Conservation (phyloP, 2,888 invertebrate genomes). For the Epistrophe eligans region DNA sequence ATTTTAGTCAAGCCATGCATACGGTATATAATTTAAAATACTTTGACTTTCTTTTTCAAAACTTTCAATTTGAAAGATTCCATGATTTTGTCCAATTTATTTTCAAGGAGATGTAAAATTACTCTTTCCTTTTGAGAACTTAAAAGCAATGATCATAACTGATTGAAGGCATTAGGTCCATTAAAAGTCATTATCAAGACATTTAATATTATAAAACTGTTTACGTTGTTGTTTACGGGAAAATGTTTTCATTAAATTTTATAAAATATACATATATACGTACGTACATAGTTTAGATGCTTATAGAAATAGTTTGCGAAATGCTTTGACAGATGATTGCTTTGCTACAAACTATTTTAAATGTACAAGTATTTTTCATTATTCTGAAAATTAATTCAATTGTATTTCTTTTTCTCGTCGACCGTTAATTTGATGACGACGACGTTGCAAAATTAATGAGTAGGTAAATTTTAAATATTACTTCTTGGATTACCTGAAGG, state of each 20-base stretch:
- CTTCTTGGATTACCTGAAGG: neutral
- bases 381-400: slow-evolving; percentile 4
- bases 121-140: neutral
- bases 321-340: neutral
- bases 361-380: neutral
- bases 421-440: no score
- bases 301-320: neutral
- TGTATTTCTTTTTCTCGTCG: neutral
- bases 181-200: slow-evolving; percentile 4
- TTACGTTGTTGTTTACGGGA: neutral
- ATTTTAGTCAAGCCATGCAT: neutral
- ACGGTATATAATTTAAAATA: neutral
- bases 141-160: neutral
- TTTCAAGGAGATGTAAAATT: neutral
- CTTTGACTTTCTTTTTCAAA: neutral
- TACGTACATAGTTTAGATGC: no score
- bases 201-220: neutral
- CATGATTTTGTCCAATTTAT: neutral
- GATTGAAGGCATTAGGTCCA: slow-evolving; percentile 11
- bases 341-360: neutral
- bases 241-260: slow-evolving; percentile 2
- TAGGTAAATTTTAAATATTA: neutral
- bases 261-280: neutral
- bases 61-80: neutral
- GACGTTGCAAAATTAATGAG: slow-evolving; percentile 1